Base-by-base conservation (phyloP, 2,797 vertebrate species). In the Erethizon dorsatum region DNA sequence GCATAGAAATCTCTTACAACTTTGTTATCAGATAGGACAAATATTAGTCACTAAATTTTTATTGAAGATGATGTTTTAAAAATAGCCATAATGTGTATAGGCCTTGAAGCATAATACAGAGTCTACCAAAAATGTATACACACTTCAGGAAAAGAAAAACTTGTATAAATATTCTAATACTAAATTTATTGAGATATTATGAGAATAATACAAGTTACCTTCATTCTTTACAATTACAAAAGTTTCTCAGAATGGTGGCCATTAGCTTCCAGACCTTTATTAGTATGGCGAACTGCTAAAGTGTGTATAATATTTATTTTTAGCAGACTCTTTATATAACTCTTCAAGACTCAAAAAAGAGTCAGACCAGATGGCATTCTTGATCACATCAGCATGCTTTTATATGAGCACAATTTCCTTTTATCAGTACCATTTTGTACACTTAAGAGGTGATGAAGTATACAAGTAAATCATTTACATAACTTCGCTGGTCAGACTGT, bases 1-100 rank as follows among this genome's bases (percentile, higher is more conserved):
- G 69, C 28, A 52, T 5, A 89, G 63, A 94, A 88, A 65, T 45
- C 33, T 85, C 91, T 33, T 83, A 83, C 41, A 79, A 67, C 26
- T 96, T 92, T 86, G 71, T 63, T 41, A 95, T 67, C 15, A 73
- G 61, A 59, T 37, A 13, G 56, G 94, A 47, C 10, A 69, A 93
- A 3, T 47, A 79, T 65, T 52, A 82, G 52, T 37, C 17, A 85
- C 4, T 78, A 52, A 52, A 26, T 2, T 78, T 87, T 59, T 80
- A 80, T 33, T 69, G 54, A 89, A 89, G 79, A 17, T 52, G 33
- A 13, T 90, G 82, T 71, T 83, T 89, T 65, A 45, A 73, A 90
- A 96, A 82, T 65, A 47, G 18, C 57, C 47, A 78, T 69, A 90
- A 78, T 37, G 2, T 52, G 7, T 67, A 65, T 6, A 73, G 10